phyloP scores from a whole-genome alignment of 2,888 invertebrate species.

The Oscheius sp. region DNA sequence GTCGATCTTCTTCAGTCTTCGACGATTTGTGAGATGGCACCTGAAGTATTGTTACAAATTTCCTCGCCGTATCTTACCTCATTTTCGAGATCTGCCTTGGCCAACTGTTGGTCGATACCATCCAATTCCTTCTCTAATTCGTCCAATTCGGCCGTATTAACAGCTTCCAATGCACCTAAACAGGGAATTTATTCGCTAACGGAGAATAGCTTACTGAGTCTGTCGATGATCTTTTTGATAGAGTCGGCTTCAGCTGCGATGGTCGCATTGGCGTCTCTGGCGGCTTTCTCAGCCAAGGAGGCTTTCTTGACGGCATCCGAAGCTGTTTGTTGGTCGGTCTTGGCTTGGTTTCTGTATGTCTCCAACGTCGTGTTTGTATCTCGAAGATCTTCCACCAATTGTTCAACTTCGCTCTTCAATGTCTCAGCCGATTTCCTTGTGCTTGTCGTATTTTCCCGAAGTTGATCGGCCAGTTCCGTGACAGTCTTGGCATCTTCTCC shows the following conservation, averaged over 20 bases:
- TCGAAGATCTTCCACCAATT: conserved; percentile 51
- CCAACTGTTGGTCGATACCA: conserved; percentile 55
- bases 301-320: conserved; percentile 62
- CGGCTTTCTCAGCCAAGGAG: conserved; percentile 59
- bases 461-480: conserved; percentile 45
- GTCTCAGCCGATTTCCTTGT: conserved; percentile 50
- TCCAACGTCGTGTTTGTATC: conserved; percentile 52
- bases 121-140: conserved; percentile 73
- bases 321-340: conserved; percentile 57
- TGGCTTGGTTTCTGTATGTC: conserved; percentile 59
- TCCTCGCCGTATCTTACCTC: conserved; percentile 39
- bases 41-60: conserved; percentile 19
- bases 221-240: conserved; percentile 61
- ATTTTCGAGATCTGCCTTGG: conserved; percentile 51
- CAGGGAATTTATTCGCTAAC: background rate
- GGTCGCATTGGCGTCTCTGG: conserved; percentile 55
- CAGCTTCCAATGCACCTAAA: conserved; percentile 72
- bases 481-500: conserved; percentile 58
- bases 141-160: conserved; percentile 73
- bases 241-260: conserved; percentile 49
- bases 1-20: conserved; percentile 47
- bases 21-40: conserved; percentile 43
- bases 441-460: conserved; percentile 42
- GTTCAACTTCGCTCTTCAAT: conserved; percentile 49
- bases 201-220: conserved; percentile 40